These are phyloP conservation scores for Hyperoplus immaculatus DNA, from an alignment of 2,797 vertebrate genomes.

Conservation along the genomic window DNA sequence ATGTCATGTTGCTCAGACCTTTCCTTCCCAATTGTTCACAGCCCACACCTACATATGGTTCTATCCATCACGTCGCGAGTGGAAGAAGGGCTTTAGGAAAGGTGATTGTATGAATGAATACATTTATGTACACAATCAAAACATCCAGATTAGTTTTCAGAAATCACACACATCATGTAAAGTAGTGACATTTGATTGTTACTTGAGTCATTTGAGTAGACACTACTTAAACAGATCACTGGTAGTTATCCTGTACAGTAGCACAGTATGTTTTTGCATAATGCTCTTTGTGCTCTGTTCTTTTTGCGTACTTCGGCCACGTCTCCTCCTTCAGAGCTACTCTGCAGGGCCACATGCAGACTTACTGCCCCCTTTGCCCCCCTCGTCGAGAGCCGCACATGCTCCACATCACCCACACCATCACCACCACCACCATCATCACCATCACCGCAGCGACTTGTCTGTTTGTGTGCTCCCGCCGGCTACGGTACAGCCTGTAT, in stretches of 20 bases:
- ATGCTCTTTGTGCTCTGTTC: conserved; percentile 17
- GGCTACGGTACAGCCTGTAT: conserved; percentile 71
- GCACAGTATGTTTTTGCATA: neutral
- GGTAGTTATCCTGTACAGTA: neutral
- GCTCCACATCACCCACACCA: conserved; percentile 69
- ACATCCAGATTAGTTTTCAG: neutral
- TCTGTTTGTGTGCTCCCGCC: conserved; percentile 79
- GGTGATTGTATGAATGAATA: conserved; percentile 53
- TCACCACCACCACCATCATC: conserved; percentile 74
- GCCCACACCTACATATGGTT: conserved; percentile 72
- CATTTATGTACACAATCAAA: neutral
- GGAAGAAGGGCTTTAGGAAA: conserved; percentile 77
- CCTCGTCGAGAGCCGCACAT: conserved; percentile 74
- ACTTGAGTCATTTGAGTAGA: neutral
- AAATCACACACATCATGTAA: neutral
- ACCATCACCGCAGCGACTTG: conserved; percentile 80
- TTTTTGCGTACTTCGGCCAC: conserved; percentile 29
- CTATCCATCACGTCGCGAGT: conserved; percentile 69
- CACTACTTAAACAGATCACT: neutral
- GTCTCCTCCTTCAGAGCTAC: conserved; percentile 75
- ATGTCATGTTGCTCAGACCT: neutral
- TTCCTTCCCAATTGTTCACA: conserved; percentile 43
- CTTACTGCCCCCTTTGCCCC: conserved; percentile 86
- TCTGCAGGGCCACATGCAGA: conserved; percentile 81
- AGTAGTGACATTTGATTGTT: neutral